Conservation (phyloP, 2,888 invertebrate genomes). For the Abrostola triplasia region DNA sequence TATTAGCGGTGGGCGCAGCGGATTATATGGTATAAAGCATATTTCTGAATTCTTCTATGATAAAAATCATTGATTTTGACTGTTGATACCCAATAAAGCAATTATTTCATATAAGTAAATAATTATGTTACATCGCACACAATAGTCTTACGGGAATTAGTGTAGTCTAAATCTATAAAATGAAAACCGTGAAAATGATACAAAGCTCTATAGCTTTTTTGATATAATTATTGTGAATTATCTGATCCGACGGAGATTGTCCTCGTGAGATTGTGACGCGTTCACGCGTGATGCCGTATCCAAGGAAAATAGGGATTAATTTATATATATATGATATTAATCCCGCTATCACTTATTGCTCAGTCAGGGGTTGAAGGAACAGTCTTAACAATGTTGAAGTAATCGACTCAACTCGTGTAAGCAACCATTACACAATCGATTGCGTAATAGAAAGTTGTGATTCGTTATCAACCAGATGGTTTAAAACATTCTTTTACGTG, state of each 20-base stretch:
- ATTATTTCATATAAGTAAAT: too few species aligned
- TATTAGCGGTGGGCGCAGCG: conserved; percentile 26
- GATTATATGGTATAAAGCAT: background rate
- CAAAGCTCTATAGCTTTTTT: too few species aligned
- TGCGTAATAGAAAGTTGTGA: conserved; percentile 65
- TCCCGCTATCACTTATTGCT: conserved; percentile 37
- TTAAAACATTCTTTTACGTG: conserved; percentile 47
- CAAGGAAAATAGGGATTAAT: background rate
- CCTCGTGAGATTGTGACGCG: too few species aligned
- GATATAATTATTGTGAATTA: too few species aligned
- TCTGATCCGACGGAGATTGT: too few species aligned
- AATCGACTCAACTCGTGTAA: conserved; percentile 64
- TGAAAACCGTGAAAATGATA: too few species aligned
- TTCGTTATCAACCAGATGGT: conserved; percentile 62
- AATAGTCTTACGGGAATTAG: too few species aligned
- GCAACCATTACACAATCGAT: conserved; percentile 69
- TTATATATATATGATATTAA: background rate
- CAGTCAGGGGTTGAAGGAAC: conserved; percentile 46
- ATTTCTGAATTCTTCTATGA: background rate
- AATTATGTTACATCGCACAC: too few species aligned
- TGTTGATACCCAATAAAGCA: background rate
- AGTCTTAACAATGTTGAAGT: conserved; percentile 64
- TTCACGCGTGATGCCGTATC: background rate
- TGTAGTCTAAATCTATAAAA: too few species aligned
- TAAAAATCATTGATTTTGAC: too few species aligned